Evolutionary conservation across 2,797 vertebrate species (phyloP).

Genomic region (Adrianichthys oophorus): DNA sequence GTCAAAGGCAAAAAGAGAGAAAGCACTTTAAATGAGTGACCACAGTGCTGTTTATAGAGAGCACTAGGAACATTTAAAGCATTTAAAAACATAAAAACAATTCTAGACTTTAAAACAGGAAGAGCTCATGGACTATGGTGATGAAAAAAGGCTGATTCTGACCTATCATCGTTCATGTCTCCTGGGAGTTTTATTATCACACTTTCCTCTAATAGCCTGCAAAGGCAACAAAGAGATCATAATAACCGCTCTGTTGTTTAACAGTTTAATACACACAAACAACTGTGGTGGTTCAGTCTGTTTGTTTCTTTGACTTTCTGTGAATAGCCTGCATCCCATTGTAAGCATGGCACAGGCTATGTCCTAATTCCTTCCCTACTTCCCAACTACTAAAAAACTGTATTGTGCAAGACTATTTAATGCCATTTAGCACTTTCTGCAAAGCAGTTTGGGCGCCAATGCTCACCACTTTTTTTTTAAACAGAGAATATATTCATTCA

Average conservation of each 20-base stretch:
- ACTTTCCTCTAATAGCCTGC: slow-evolving; percentile 61
- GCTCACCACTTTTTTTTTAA: too few relatives aligned
- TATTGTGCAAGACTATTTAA: too few relatives aligned
- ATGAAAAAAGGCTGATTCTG: slow-evolving; percentile 79
- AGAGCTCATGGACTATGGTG: slow-evolving; percentile 69
- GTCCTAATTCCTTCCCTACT: too few relatives aligned
- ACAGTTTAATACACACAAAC: slow-evolving; percentile 61
- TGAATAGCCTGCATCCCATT: too few relatives aligned
- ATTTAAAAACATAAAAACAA: slow-evolving; percentile 13
- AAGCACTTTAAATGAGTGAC: slow-evolving; percentile 3
- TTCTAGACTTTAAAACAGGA: slow-evolving; percentile 56
- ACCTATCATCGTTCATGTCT: slow-evolving; percentile 76
- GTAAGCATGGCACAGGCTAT: too few relatives aligned
- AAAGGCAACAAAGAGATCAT: slow-evolving; percentile 63
- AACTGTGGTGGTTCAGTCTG: slow-evolving; percentile 29
- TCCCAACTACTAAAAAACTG: too few relatives aligned
- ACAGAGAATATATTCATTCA: too few relatives aligned
- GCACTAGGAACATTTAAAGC: slow-evolving; percentile 7
- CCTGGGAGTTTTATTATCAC: slow-evolving; percentile 72
- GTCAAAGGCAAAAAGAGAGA: slow-evolving; percentile 36
- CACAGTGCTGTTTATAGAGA: slow-evolving; percentile 9
- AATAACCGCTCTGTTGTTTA: slow-evolving; percentile 74
- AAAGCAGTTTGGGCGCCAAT: too few relatives aligned
- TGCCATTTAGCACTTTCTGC: too few relatives aligned
- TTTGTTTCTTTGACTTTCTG: too few relatives aligned